Base-by-base conservation (phyloP, 1,140 invertebrate species). In the Brachionus koreanus region DNA sequence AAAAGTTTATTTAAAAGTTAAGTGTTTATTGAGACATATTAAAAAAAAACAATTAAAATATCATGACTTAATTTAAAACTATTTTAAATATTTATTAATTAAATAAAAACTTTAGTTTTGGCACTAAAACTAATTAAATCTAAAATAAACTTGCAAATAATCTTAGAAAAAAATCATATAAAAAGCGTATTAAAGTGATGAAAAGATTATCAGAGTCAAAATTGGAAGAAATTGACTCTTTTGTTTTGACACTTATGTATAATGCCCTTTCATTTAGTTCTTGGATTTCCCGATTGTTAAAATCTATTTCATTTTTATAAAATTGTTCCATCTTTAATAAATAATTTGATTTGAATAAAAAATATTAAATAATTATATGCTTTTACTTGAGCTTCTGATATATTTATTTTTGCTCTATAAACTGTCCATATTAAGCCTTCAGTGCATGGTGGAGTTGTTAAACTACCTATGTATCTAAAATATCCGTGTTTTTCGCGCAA, bases 391-490 rank as follows among this genome's bases (percentile, higher is more conserved):
- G 19, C 23, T 37, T 79, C 16, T 33, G 76, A 79, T 35, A 79
- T 79, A 16, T 57, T 43, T n/a, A 79, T 42, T 0, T 92, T 91
- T 77, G 92, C 89, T 83, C 91, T 92, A 85, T 94, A 94, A 85
- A 96, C 92, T 35, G 95, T 92, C 94, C 95, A 97, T 1, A 91
- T 93, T 3, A 96, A 94, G 3, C 93, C 91, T 90, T 96, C 94
- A 7, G 91, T 91, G 85, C 95, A 96, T 0, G 94, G 94, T 3
- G 95, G 95, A 4, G 94, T 96, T 0, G 95, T 96, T 39, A 96
- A 87, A 1, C 94, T 96, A 0, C 95, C 95, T 57, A 91, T 90
- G 87, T 96, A 97, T 1, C 92, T 85, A 85, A 92, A 93, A 79
- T 87, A 87, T 61, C 61, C 72, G 19, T 77, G 0, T 42, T 19